Conservation (phyloP, 2,113 vertebrate genomes). For the Athene noctua region DNA sequence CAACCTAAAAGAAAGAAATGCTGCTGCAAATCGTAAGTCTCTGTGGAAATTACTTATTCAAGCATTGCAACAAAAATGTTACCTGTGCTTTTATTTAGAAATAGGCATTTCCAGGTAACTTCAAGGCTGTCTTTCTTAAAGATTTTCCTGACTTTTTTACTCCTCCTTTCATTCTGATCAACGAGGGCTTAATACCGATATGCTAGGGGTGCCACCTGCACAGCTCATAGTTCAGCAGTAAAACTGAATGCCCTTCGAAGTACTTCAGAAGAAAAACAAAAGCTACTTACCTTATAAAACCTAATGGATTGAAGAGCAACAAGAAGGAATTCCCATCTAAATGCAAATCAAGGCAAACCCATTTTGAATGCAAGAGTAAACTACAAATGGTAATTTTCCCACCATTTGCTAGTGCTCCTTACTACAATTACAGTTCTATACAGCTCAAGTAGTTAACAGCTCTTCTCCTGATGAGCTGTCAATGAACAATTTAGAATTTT, state of each 20-base stretch:
- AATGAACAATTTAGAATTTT: background rate
- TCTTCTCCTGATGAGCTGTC: conserved; percentile 17
- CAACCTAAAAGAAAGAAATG: background rate
- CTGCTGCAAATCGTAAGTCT: background rate
- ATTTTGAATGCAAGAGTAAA: conserved; percentile 50
- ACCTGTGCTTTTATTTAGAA: conserved; percentile 32
- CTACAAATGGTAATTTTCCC: conserved; percentile 60
- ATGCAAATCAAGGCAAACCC: conserved; percentile 72
- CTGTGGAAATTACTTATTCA: background rate
- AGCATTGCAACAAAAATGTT: background rate
- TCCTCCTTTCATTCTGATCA: background rate
- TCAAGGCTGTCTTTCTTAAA: background rate
- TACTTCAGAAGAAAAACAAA: background rate
- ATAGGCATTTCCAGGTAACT: background rate
- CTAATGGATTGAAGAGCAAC: conserved; percentile 61
- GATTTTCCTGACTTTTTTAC: background rate
- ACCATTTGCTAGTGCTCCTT: conserved; percentile 26
- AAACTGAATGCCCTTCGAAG: conserved; percentile 49
- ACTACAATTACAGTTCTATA: background rate
- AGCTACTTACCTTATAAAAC: conserved; percentile 26
- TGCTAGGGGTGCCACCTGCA: background rate
- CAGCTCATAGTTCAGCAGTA: background rate
- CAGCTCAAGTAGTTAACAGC: background rate
- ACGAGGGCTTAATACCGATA: background rate
- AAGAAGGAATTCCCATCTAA: conserved; percentile 79